Evolutionary conservation across 2,113 vertebrate species (phyloP).

Genomic region (Podiceps cristatus): DNA sequence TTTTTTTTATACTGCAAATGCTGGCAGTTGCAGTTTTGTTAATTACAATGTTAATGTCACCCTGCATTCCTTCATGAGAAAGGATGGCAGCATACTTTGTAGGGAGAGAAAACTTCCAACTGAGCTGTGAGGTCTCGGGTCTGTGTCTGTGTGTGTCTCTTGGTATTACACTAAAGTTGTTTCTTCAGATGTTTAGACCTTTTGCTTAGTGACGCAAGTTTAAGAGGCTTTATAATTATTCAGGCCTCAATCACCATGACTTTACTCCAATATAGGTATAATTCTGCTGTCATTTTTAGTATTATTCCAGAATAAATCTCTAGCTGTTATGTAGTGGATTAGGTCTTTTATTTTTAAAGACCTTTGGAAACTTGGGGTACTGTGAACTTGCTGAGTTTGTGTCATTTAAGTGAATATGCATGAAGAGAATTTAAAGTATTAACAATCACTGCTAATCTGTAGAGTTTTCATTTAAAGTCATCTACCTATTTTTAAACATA

Average conservation of each 20-base stretch:
- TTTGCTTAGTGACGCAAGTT: neutral
- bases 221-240: neutral
- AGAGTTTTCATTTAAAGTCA: neutral
- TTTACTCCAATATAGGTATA: neutral
- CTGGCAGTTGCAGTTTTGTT: neutral
- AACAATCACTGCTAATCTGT: neutral
- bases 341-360: neutral
- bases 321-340: neutral
- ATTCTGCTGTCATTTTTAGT: neutral
- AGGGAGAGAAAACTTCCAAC: neutral
- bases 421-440: neutral
- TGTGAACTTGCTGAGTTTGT: neutral
- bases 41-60: constrained; percentile 17
- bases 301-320: neutral
- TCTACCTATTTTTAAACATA: neutral
- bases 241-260: neutral
- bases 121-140: neutral
- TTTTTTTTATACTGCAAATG: neutral
- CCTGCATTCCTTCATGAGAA: neutral
- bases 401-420: neutral
- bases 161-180: neutral
- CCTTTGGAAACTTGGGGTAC: neutral
- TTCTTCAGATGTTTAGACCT: neutral
- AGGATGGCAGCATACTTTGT: neutral
- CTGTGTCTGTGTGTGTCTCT: neutral